Percentiles rank a stretch among this genome's conserved stretches.
phyloP scores from a whole-genome alignment of 2,797 vertebrate species.

The Gadopsis bispinosus region DNA sequence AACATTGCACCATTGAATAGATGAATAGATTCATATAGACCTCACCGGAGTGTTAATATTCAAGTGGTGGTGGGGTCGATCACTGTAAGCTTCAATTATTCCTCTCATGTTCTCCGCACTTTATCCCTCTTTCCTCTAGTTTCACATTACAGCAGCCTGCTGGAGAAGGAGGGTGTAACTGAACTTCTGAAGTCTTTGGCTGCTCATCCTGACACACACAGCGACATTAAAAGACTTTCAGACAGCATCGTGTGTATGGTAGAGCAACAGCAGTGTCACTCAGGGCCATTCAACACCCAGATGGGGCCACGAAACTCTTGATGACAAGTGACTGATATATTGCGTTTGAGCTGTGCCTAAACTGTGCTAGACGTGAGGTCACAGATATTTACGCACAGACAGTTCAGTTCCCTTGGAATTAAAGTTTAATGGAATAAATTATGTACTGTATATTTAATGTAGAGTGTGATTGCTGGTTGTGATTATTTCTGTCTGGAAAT shows the following conservation, averaged over 20 bases:
- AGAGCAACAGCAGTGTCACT: conserved; percentile 83
- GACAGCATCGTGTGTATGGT: conserved; percentile 87
- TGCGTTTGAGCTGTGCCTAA: conserved; percentile 7
- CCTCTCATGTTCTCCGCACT: conserved; percentile 14
- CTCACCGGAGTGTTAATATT: conserved; percentile 12
- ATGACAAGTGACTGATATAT: conserved; percentile 22
- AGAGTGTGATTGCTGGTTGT: background rate
- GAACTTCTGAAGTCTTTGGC: conserved; percentile 89
- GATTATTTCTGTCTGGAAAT: background rate
- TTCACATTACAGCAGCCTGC: conserved; percentile 90
- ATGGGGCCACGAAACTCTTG: conserved; percentile 51
- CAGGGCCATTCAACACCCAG: conserved; percentile 60
- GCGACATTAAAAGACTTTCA: conserved; percentile 87
- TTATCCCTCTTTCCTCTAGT: conserved; percentile 78
- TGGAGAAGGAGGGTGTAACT: conserved; percentile 90
- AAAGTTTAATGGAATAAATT: conserved; percentile 12
- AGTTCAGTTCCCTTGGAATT: background rate
- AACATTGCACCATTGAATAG: background rate
- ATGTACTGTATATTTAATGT: conserved; percentile 16
- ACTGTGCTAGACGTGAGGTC: background rate
- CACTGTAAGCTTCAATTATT: background rate
- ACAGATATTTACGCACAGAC: conserved; percentile 2
- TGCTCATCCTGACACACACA: conserved; percentile 88
- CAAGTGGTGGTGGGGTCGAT: background rate
- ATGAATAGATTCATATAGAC: conserved; percentile 1